These are phyloP conservation scores for Cynoglossus semilaevis DNA, from an alignment of 2,113 vertebrate genomes.

Conservation along the genomic window DNA sequence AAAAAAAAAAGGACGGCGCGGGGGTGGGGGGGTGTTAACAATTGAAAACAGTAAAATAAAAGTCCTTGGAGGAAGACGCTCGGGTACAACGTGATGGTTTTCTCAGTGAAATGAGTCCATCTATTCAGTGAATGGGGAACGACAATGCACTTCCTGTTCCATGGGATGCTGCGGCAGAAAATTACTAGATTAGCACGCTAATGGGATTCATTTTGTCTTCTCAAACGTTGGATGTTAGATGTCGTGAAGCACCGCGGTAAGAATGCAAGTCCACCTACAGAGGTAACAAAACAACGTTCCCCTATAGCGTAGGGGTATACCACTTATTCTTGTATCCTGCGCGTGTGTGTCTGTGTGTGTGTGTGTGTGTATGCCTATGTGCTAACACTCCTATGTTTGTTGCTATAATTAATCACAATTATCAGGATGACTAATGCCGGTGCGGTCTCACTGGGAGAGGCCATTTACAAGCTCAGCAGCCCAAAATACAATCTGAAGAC, in stretches of 20 bases:
- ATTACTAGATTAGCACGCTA: slow-evolving; percentile 24
- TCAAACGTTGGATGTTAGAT: slow-evolving; percentile 15
- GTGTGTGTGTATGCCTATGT: background rate
- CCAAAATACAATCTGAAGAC: slow-evolving; percentile 48
- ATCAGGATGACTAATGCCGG: slow-evolving; percentile 70
- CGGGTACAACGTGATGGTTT: slow-evolving; percentile 15
- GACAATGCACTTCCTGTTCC: slow-evolving; percentile 23
- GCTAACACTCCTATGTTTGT: slow-evolving; percentile 10
- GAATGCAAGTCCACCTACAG: background rate
- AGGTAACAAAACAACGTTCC: slow-evolving; percentile 24
- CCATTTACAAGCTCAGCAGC: slow-evolving; percentile 63
- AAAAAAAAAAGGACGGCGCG: slow-evolving; percentile 21
- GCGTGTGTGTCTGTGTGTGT: slow-evolving; percentile 2
- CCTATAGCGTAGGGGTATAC: slow-evolving; percentile 3
- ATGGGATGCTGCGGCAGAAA: slow-evolving; percentile 8
- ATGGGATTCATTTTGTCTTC: slow-evolving; percentile 18
- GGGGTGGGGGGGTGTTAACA: too few species aligned
- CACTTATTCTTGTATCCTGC: slow-evolving; percentile 9
- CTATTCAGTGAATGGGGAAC: slow-evolving; percentile 9
- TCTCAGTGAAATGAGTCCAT: slow-evolving; percentile 29
- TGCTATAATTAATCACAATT: slow-evolving; percentile 74
- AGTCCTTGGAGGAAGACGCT: slow-evolving; percentile 12
- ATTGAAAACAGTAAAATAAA: slow-evolving; percentile 29
- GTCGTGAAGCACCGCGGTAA: background rate
- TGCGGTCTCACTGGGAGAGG: slow-evolving; percentile 62